phyloP scores from a whole-genome alignment of 2,888 invertebrate genomes.

The Leptura quadrifasciata region DNA sequence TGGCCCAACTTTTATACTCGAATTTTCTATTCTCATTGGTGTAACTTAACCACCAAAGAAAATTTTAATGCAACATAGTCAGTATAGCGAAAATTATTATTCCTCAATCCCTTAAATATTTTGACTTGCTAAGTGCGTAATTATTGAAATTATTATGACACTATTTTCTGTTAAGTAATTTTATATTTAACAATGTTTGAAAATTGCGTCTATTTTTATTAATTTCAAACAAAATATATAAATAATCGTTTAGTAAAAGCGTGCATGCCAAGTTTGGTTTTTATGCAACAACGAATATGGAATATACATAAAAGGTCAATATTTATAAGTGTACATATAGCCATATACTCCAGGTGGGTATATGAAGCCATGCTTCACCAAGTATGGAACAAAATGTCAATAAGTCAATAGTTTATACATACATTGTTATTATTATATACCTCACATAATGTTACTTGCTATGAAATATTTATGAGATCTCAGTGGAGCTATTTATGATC shows the following conservation, averaged over 20 bases:
- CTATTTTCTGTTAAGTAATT: too few relatives aligned
- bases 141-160: too few relatives aligned
- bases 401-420: conserved; percentile 52
- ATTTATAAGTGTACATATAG: conserved; percentile 28
- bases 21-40: too few relatives aligned
- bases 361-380: conserved; percentile 48
- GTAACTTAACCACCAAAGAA: too few relatives aligned
- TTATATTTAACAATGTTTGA: not conserved
- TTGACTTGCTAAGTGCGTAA: too few relatives aligned
- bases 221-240: not conserved
- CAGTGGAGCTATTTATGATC: conserved; percentile 47
- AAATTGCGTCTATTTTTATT: not conserved
- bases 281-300: conserved; percentile 29
- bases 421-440: conserved; percentile 49
- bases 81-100: too few relatives aligned
- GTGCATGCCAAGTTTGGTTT: conserved; percentile 23
- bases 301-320: conserved; percentile 33
- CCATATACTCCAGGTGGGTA: conserved; percentile 43
- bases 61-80: too few relatives aligned
- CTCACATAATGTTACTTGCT: conserved; percentile 36
- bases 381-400: conserved; percentile 54
- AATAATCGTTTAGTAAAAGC: conserved; percentile 15
- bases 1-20: too few relatives aligned
- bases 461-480: conserved; percentile 51
- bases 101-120: too few relatives aligned